Base-by-base conservation (phyloP, 2,888 invertebrate species). In the Hemaris fuciformis region DNA sequence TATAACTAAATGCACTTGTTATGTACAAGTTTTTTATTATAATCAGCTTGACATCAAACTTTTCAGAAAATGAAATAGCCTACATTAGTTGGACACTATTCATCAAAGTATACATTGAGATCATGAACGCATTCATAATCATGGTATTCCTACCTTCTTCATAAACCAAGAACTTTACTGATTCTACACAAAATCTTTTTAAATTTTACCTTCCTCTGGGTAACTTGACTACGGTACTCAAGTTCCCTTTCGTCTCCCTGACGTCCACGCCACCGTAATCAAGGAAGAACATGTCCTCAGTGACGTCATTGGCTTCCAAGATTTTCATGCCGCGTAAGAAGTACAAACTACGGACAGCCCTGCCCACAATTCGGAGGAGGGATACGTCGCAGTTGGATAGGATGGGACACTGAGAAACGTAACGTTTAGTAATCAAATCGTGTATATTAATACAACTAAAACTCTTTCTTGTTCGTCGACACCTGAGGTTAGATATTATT, bases 291-390 rank as follows among this genome's bases (percentile, higher is more conserved):
- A 90, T 75, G 62, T 84, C 73, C 1, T 69, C 60, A 41, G 87
- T 80, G 60, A 90, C 78, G 67, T 90, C 89, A 63, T 85, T 75
- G 3, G 65, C 63, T 22, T 81, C 75, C 0, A 88, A 73, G 27
- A 90, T 67, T 7, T 64, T 69, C 72, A 84, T 88, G 18, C 74
- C 77, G 0, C 80, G 74, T 1, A 86, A 69, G 65, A 86, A 86
- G 73, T 89, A 84, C n/a, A 79, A 69, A 67, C 84, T 86, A 62
- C 73, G 77, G 1, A 88, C 80, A 0, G 84, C 84, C 1, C 90
- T 85, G 0, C 88, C 89, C 3, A 90, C 68, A 59, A 83, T 76
- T 0, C 90, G 88, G 7, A 90, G 74, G 0, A 88, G 66, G 0
- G 89, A 85, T 3, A 83, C 67, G 59, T 89, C 87, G 18, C 81